Evolutionary conservation across 2,797 vertebrate species (phyloP).

Genomic region (Morelia viridis): DNA sequence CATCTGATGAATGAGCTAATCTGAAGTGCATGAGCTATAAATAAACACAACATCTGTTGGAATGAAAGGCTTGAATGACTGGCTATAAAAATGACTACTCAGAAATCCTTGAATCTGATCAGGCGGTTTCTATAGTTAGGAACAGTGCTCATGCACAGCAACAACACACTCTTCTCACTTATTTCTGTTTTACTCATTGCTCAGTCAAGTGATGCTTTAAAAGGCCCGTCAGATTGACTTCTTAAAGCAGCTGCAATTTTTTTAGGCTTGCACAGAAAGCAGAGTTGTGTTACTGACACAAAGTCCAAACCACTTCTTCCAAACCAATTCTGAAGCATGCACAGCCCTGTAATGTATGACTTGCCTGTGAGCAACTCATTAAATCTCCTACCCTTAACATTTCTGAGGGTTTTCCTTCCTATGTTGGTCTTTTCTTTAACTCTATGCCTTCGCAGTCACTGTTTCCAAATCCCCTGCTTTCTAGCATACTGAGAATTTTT

Average conservation of each 20-base stretch:
- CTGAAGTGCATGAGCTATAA: conserved; percentile 54
- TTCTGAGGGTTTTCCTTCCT: background rate
- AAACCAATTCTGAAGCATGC: background rate
- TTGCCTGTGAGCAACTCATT: background rate
- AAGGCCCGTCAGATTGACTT: background rate
- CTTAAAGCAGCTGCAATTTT: background rate
- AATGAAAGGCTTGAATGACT: conserved; percentile 43
- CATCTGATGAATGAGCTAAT: conserved; percentile 57
- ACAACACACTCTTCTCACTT: background rate
- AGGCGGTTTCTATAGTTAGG: background rate
- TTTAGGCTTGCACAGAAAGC: background rate
- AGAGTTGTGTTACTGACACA: background rate
- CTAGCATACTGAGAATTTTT: background rate
- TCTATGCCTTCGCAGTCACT: background rate
- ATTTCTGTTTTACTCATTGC: background rate
- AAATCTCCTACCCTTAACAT: background rate
- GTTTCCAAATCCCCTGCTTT: background rate
- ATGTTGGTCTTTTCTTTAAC: background rate
- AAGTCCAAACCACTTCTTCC: background rate
- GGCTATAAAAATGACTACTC: conserved; percentile 51
- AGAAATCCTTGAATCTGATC: conserved; percentile 45
- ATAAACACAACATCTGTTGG: conserved; percentile 59
- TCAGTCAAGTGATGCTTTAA: background rate
- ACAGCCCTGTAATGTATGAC: background rate
- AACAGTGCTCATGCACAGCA: background rate